Conservation (phyloP, 2,888 invertebrate genomes). For the Nomada flava region DNA sequence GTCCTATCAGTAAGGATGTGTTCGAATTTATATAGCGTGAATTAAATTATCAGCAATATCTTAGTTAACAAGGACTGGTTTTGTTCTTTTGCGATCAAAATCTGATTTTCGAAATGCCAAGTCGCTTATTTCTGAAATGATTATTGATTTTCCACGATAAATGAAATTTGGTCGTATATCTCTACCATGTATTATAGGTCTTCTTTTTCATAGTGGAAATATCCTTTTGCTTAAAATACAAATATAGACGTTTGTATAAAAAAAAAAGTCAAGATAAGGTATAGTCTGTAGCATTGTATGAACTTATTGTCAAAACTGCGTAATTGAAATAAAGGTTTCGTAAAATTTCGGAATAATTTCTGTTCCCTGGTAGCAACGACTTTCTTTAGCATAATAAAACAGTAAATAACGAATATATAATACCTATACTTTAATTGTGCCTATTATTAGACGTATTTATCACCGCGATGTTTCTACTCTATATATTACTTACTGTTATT, state of each 20-base stretch:
- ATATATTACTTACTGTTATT: slow-evolving; percentile 65
- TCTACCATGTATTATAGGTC: slow-evolving; percentile 3
- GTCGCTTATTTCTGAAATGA: neutral
- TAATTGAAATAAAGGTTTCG: slow-evolving; percentile 75
- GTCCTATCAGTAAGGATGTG: slow-evolving; percentile 26
- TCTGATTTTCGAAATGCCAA: neutral
- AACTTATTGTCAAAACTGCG: slow-evolving; percentile 77
- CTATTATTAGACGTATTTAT: slow-evolving; percentile 82
- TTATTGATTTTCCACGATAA: slow-evolving; percentile 31
- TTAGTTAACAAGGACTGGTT: neutral
- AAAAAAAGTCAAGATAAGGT: slow-evolving; percentile 57
- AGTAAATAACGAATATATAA: slow-evolving; percentile 73
- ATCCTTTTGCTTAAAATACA: slow-evolving; percentile 35
- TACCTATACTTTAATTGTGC: slow-evolving; percentile 82
- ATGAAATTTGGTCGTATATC: slow-evolving; percentile 32
- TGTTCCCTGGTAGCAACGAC: slow-evolving; percentile 82
- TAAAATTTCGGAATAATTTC: slow-evolving; percentile 73
- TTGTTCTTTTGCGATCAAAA: slow-evolving; percentile 16
- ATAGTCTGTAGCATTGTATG: slow-evolving; percentile 74
- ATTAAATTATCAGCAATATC: slow-evolving; percentile 31
- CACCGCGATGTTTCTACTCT: slow-evolving; percentile 69
- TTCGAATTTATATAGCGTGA: slow-evolving; percentile 39
- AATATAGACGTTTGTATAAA: slow-evolving; percentile 59
- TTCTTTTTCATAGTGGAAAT: slow-evolving; percentile 25
- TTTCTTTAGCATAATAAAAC: slow-evolving; percentile 77